Evolutionary conservation across 35 echinoderm and acorn worm genomes (phyloP).

Genomic region (Holothuria glaberrima): DNA sequence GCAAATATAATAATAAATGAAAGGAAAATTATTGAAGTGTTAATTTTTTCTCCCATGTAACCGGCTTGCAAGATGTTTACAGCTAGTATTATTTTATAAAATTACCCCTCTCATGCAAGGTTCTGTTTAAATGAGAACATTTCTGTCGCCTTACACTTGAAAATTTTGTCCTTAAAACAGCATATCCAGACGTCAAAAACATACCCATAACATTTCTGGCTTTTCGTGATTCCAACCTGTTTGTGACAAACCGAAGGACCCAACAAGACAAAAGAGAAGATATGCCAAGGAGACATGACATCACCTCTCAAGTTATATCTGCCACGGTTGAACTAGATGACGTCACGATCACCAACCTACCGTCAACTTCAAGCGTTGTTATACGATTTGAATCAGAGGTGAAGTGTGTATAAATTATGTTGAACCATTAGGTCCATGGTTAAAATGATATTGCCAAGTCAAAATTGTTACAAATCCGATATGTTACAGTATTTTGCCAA

Average conservation of each 20-base stretch:
- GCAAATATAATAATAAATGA: too few relatives aligned
- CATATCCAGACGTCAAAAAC: background rate
- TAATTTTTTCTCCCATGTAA: too few relatives aligned
- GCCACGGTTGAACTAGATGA: constrained; percentile 8
- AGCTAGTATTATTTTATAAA: background rate
- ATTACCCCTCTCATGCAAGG: background rate
- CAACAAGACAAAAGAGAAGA: too few relatives aligned
- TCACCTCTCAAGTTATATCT: background rate
- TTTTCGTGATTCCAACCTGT: constrained; percentile 13
- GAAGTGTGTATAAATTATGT: background rate
- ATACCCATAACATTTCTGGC: constrained; percentile 20
- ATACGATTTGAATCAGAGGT: background rate
- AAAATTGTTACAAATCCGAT: background rate
- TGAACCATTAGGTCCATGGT: background rate
- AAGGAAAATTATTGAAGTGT: too few relatives aligned
- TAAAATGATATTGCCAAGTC: background rate
- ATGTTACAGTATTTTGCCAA: background rate
- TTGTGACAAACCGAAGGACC: background rate
- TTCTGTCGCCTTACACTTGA: background rate
- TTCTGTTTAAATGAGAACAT: background rate
- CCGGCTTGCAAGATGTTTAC: too few relatives aligned
- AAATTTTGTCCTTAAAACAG: background rate
- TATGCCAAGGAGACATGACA: too few relatives aligned
- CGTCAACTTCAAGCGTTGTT: background rate
- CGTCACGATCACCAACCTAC: constrained; percentile 11